Conservation (phyloP, 2,113 vertebrate genomes). For the Caracal caracal region DNA sequence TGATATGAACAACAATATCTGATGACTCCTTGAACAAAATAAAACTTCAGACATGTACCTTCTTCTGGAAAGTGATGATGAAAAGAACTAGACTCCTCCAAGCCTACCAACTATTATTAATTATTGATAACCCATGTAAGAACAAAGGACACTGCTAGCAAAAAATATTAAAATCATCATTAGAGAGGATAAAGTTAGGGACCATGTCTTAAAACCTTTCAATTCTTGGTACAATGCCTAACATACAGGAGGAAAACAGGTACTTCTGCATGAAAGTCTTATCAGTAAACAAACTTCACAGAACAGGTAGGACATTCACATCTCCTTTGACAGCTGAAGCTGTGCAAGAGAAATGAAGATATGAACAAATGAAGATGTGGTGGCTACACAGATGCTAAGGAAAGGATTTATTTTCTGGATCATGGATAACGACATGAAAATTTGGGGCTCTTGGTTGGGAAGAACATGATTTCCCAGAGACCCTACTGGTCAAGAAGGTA, state of each 20-base stretch:
- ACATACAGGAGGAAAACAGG: background rate
- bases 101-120: background rate
- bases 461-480: slow-evolving; percentile 2
- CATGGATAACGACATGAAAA: background rate
- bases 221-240: background rate
- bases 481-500: background rate
- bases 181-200: background rate
- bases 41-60: slow-evolving; percentile 19
- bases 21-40: background rate
- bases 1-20: background rate
- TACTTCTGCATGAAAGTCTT: background rate
- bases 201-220: background rate
- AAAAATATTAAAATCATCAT: background rate
- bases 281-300: background rate
- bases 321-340: background rate
- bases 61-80: background rate
- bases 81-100: background rate
- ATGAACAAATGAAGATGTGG: background rate
- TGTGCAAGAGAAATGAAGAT: slow-evolving; percentile 42
- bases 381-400: background rate
- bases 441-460: background rate
- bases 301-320: background rate
- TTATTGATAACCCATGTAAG: background rate
- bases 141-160: background rate
- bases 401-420: slow-evolving; percentile 22